phyloP scores from a whole-genome alignment of 2,888 invertebrate species.

The Lasius platythorax region DNA sequence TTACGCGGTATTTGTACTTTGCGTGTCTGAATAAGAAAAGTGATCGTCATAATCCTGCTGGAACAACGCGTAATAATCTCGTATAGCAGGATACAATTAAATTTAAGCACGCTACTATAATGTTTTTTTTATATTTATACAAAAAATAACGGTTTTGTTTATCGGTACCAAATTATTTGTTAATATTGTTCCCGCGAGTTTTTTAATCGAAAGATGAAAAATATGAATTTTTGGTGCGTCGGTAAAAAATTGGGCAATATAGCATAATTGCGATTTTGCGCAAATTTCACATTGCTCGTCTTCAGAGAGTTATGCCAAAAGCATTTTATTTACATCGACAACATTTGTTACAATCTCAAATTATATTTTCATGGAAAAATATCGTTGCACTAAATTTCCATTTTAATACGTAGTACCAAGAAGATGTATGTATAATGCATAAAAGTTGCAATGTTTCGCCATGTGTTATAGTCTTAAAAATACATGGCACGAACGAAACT shows the following conservation, averaged over 20 bases:
- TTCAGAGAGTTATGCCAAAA: not conserved
- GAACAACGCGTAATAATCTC: not conserved
- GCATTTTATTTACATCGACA: not conserved
- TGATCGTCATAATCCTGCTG: not conserved
- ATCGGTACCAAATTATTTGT: not conserved
- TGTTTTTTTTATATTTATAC: not conserved
- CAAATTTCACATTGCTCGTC: not conserved
- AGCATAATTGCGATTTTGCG: not conserved
- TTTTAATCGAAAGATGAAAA: not conserved
- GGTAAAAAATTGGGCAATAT: not conserved
- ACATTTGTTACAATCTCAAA: not conserved
- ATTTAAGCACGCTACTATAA: not conserved
- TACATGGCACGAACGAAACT: conserved; percentile 43
- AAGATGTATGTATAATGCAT: conserved; percentile 18
- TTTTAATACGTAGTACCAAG: not conserved
- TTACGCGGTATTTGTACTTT: not conserved
- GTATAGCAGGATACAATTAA: not conserved
- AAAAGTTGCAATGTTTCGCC: conserved; percentile 43
- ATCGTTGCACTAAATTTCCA: not conserved
- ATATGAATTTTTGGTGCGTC: not conserved
- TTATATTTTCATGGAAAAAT: conserved; percentile 21
- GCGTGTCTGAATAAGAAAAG: not conserved
- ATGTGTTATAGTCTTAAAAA: conserved; percentile 42
- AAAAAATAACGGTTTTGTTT: not conserved
- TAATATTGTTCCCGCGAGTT: not conserved